A percentile compares a stretch with the other conserved stretches of the same genome.
These are phyloP conservation scores for Coecobrya sp. DNA, from an alignment of 2,888 invertebrate genomes.

Conservation along the genomic window DNA sequence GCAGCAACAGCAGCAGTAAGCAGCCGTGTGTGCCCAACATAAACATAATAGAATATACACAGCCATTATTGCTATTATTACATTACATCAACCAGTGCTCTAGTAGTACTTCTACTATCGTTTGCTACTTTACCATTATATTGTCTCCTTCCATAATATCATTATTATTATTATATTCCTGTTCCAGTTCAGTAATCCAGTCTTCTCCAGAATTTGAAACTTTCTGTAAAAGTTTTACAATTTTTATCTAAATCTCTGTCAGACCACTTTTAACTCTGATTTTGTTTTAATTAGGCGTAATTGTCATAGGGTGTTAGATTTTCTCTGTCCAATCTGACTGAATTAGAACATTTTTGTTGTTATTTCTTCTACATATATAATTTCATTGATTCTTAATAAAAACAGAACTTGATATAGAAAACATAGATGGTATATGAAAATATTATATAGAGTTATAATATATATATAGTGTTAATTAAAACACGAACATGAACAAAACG, in stretches of 20 bases:
- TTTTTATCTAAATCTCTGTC: background rate
- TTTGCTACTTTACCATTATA: conserved; percentile 54
- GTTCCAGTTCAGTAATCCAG: conserved; percentile 69
- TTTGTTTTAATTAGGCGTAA: conserved; percentile 18
- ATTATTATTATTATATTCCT: conserved; percentile 51
- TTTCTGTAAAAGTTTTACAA: conserved; percentile 27
- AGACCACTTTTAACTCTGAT: background rate
- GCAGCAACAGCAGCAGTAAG: conserved; percentile 64
- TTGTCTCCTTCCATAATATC: conserved; percentile 42
- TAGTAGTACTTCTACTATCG: conserved; percentile 44
- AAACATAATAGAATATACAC: conserved; percentile 64
- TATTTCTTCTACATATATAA: background rate
- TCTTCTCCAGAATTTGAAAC: conserved; percentile 65
- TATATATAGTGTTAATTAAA: conserved; percentile 38
- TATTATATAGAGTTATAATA: conserved; percentile 2
- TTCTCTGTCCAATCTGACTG: background rate
- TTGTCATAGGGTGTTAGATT: conserved; percentile 34
- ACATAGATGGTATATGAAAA: background rate
- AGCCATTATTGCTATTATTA: conserved; percentile 61
- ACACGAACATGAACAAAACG: conserved; percentile 30
- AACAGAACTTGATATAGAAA: background rate
- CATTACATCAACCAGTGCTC: conserved; percentile 62
- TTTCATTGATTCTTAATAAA: background rate
- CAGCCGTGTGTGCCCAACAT: conserved; percentile 71
- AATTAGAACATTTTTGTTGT: background rate